Conservation (phyloP, 2,888 invertebrate genomes). For the Drosophila mercatorum region DNA sequence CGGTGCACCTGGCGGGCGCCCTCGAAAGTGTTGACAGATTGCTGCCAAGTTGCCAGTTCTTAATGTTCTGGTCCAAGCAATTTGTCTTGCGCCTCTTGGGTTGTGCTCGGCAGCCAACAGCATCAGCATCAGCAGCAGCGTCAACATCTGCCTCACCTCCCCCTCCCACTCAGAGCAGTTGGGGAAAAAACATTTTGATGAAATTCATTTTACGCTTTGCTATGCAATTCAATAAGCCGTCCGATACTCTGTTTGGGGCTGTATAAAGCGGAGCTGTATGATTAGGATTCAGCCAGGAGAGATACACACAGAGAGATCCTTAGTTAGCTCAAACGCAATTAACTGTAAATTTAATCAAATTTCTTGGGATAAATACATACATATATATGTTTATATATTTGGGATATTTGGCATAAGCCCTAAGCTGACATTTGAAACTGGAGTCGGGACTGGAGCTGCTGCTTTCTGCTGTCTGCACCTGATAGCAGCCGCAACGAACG, state of each 20-base stretch:
- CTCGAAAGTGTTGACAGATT: slow-evolving; percentile 75
- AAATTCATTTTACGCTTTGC: slow-evolving; percentile 45
- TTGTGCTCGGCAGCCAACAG: neutral
- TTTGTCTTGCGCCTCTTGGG: slow-evolving; percentile 45
- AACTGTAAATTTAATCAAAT: slow-evolving; percentile 22
- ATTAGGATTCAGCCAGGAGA: neutral
- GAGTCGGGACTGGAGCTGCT: neutral
- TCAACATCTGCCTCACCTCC: neutral
- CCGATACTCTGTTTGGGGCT: slow-evolving; percentile 1
- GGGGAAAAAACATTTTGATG: slow-evolving; percentile 20
- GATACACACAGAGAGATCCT: too few relatives aligned
- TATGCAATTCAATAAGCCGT: slow-evolving; percentile 37
- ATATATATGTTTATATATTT: slow-evolving; percentile 1
- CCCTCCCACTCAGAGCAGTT: neutral
- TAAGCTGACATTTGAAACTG: slow-evolving; percentile 15
- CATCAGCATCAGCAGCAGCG: neutral
- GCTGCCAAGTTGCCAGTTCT: slow-evolving; percentile 73
- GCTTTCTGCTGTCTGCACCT: slow-evolving; percentile 23
- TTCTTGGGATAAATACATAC: neutral
- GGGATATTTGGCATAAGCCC: neutral
- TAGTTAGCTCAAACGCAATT: slow-evolving; percentile 24
- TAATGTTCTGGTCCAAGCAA: slow-evolving; percentile 66
- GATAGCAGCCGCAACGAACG: slow-evolving; percentile 13
- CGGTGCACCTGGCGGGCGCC: slow-evolving; percentile 46
- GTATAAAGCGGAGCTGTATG: neutral